Percentiles rank a stretch among this genome's conserved stretches.
Evolutionary conservation across 2,797 vertebrate species (phyloP).

Genomic region (Acanthis flammea): DNA sequence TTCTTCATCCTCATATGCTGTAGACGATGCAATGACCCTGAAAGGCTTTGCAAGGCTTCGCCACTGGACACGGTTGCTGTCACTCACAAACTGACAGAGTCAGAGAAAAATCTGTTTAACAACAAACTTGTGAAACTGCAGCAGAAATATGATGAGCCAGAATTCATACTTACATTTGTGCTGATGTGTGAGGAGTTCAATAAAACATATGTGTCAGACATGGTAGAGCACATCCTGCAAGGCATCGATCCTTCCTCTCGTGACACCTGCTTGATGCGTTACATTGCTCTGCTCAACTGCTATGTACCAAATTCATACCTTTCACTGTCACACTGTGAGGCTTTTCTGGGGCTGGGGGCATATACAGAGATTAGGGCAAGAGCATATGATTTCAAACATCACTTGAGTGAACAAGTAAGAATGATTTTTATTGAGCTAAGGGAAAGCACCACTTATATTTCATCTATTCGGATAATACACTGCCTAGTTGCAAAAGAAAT

Average conservation of each 20-base stretch:
- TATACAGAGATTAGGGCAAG: slow-evolving; percentile 49
- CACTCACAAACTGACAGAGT: slow-evolving; percentile 79
- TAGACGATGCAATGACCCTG: slow-evolving; percentile 77
- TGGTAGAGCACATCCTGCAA: slow-evolving; percentile 78
- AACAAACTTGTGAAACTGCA: slow-evolving; percentile 70
- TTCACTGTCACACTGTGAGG: slow-evolving; percentile 85
- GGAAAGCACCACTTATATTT: slow-evolving; percentile 78
- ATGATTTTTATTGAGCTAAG: slow-evolving; percentile 82
- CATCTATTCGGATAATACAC: slow-evolving; percentile 82
- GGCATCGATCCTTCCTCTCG: slow-evolving; percentile 71
- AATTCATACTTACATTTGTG: slow-evolving; percentile 84
- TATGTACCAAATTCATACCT: slow-evolving; percentile 83
- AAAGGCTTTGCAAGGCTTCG: slow-evolving; percentile 74
- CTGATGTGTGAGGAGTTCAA: slow-evolving; percentile 83
- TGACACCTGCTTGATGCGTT: slow-evolving; percentile 76
- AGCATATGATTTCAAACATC: slow-evolving; percentile 72
- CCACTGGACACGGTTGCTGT: slow-evolving; percentile 80
- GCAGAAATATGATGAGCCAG: slow-evolving; percentile 24
- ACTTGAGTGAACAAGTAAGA: slow-evolving; percentile 76
- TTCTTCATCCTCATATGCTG: slow-evolving; percentile 84
- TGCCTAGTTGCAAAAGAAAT: slow-evolving; percentile 84
- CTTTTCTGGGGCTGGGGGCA: slow-evolving; percentile 72
- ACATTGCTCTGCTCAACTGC: slow-evolving; percentile 83
- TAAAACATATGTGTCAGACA: slow-evolving; percentile 63
- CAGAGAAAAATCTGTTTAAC: slow-evolving; percentile 78